phyloP scores from a whole-genome alignment of 2,888 invertebrate genomes.

The Drosophila ezoana region DNA sequence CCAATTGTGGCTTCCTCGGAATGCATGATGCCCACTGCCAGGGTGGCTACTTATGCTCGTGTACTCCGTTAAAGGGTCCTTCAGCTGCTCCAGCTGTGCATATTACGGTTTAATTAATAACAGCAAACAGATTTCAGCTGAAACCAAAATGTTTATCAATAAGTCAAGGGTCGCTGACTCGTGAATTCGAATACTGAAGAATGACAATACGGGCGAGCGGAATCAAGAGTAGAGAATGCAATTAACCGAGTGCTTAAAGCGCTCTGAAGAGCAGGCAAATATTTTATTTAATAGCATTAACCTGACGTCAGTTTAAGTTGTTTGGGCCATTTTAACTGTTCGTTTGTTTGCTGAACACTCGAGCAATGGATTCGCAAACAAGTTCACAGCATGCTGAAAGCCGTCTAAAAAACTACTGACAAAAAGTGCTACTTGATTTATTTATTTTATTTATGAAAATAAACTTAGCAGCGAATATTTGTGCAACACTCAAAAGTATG shows the following conservation, averaged over 20 bases:
- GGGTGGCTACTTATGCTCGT: neutral
- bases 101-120: slow-evolving; percentile 53
- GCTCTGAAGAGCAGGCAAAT: slow-evolving; percentile 4
- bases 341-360: slow-evolving; percentile 55
- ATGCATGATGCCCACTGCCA: neutral
- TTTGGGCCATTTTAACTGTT: slow-evolving; percentile 5
- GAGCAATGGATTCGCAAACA: slow-evolving; percentile 1
- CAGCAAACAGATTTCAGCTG: slow-evolving; percentile 24
- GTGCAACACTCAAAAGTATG: slow-evolving; percentile 56
- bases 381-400: slow-evolving; percentile 1
- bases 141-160: slow-evolving; percentile 17
- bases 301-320: slow-evolving; percentile 22
- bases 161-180: neutral
- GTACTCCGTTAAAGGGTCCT: slow-evolving; percentile 3
- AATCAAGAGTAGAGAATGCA: neutral
- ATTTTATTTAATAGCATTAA: slow-evolving; percentile 46
- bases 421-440: slow-evolving; percentile 41
- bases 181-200: slow-evolving; percentile 10
- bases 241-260: slow-evolving; percentile 6
- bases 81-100: slow-evolving; percentile 4
- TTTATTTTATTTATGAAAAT: slow-evolving; percentile 33
- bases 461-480: slow-evolving; percentile 52
- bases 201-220: neutral
- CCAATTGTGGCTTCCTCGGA: neutral
- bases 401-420: slow-evolving; percentile 13